Evolutionary conservation across 2,113 vertebrate genomes (phyloP), one percentile per base, ranked within the genome.

Genomic region (Progne subis): DNA sequence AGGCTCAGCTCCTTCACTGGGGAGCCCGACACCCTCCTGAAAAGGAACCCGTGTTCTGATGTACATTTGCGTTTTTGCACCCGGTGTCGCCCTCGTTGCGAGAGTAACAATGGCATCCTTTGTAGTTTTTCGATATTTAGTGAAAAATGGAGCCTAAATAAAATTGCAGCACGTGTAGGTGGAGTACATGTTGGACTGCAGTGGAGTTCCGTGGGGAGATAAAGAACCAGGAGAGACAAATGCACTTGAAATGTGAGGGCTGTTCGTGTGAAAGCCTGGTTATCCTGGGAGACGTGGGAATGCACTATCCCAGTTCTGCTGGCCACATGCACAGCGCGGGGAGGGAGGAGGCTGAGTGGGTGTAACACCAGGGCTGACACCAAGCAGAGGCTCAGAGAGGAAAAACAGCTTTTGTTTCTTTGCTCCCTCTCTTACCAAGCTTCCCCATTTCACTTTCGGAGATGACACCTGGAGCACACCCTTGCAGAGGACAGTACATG

Each of bases 241-340:
- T 23, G 41, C 9, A 9, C 28, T 43, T 12, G 25, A n/a, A 67
- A 46, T 15, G 37, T 24, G 8, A 31, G 68, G 39, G 49, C 7
- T 65, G 2, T 37, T 64, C 32, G 44, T 49, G n/a, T 28, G 18
- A 15, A 29, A 69, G 19, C 14, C 44, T 52, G 70, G 31, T 23
- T 44, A 8, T 37, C 17, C 3, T 64, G 69, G 34, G 49, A 24
- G n/a, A 4, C 4, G 18, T 3, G 10, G 41, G 15, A 82, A 15
- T 12, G 52, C 34, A n/a, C 43, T 71, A 20, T 41, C 16, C 3
- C 7, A 16, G 63, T 16, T n/a, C 71, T 80, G 37, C 49, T 29
- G 61, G n/a, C 37, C 41, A 37, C 15, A 7, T 0, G 9, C 25
- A 8, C 28, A 44, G 50, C 0, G 1, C 2, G 3, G 5, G 1